These are phyloP conservation scores for Scytalopus superciliaris DNA, from an alignment of 2,113 vertebrate genomes.

Conservation along the genomic window DNA sequence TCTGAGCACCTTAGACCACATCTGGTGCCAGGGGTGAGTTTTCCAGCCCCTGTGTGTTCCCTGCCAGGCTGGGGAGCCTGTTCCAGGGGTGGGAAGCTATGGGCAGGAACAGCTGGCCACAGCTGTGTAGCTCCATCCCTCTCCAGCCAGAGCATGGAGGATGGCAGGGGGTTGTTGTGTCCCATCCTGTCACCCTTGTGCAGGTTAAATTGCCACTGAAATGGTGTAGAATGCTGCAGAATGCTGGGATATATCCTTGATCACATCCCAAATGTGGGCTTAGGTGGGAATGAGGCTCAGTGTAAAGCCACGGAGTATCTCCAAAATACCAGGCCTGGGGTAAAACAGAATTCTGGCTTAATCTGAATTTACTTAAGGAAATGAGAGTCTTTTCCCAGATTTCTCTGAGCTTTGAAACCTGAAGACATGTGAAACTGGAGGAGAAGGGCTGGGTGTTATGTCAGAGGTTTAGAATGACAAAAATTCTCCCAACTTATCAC, in stretches of 20 bases:
- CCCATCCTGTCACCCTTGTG: neutral
- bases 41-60: neutral
- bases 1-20: accelerated
- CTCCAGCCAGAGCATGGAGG: neutral
- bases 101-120: neutral
- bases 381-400: neutral
- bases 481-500: neutral
- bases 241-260: neutral
- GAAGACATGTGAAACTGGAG: accelerated
- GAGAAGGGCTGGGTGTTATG: neutral
- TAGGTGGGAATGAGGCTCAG: neutral
- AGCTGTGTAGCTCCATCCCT: neutral
- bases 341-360: neutral
- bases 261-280: accelerated
- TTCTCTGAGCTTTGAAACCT: neutral
- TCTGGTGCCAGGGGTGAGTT: neutral
- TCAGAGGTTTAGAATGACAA: neutral
- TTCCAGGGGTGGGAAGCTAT: neutral
- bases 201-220: neutral
- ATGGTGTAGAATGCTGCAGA: neutral
- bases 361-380: neutral
- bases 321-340: neutral
- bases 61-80: neutral
- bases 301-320: accelerated
- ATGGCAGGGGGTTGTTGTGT: neutral